Evolutionary conservation across 2,113 vertebrate species (phyloP), one percentile per base, ranked within the genome.

Genomic region (Globicephala melas): DNA sequence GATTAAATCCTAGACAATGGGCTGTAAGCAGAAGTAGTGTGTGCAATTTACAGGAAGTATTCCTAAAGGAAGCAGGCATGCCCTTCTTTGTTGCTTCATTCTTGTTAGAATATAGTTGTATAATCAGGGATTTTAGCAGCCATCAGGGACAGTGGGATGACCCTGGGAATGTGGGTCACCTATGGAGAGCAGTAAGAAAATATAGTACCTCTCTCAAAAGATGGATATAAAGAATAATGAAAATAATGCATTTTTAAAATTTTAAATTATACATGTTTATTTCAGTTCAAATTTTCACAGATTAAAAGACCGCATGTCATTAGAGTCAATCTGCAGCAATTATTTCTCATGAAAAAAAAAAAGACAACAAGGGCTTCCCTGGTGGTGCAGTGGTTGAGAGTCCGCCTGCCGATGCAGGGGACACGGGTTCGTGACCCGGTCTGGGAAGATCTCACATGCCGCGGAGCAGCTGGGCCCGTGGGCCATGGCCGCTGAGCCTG

Each of bases 231-330:
- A 82, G 28, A 86, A 92, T 71, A 92, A 31, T 71, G 15, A 83
- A 5, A 81, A 71, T 50, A 73, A 63, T 79, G 9, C 3, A 11
- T 82, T 53, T 50, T 53, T 1, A 6, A 53, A 15, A 71, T 55
- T 85, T 91, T 25, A 68, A 84, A 89, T 87, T 87, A 71, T 23
- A 74, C 13, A 44, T 23, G 17, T 97, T 97, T 92, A 96, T 98
- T 96, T 95, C 71, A 53, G 60, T 89, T 86, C 36, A 82, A 44
- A 93, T 84, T 63, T 94, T 97, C 67, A 94, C 80, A 95, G 89
- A 95, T 73, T 94, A 84, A 97, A 96, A 95, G 90, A 87, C 1
- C 17, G 10, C 38, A 62, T 90, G 80, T 89, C 60, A 89, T 79
- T 77, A 70, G 77, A 95, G 44, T 94, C 74, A 26, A 83, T 62